Evolutionary conservation across 2,797 vertebrate species (phyloP).

Genomic region (Pogoniulus pusillus): DNA sequence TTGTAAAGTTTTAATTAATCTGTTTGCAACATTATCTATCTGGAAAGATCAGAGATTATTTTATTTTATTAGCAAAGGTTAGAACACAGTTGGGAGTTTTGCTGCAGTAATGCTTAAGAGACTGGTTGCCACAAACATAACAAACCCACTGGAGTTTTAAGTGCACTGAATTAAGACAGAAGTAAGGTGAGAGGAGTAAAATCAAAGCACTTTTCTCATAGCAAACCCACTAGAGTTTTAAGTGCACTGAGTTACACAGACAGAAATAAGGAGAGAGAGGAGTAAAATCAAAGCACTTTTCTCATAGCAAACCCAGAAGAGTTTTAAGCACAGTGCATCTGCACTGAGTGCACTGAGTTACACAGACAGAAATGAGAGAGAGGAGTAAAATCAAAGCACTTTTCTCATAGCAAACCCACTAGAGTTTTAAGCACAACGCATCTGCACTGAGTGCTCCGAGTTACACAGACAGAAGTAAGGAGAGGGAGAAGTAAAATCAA

Average conservation of each 20-base stretch:
- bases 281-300: no score
- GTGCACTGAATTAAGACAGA: background rate
- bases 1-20: conserved; percentile 1
- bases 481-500: no score
- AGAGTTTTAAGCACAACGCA: no score
- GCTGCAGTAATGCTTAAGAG: background rate
- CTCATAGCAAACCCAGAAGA: background rate
- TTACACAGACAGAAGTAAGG: no score
- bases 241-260: no score
- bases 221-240: no score
- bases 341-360: background rate
- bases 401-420: no score
- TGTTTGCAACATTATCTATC: conserved; percentile 12
- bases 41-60: background rate
- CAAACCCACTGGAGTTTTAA: background rate
- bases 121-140: background rate
- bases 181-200: background rate
- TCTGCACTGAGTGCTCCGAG: no score
- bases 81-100: background rate
- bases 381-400: background rate
- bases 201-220: background rate
- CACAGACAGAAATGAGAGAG: background rate
- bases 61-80: conserved; percentile 11
- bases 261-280: no score
- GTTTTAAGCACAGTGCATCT: no score